phyloP scores from a whole-genome alignment of 2,113 vertebrate species.

The Brachyhypopomus occidentalis region DNA sequence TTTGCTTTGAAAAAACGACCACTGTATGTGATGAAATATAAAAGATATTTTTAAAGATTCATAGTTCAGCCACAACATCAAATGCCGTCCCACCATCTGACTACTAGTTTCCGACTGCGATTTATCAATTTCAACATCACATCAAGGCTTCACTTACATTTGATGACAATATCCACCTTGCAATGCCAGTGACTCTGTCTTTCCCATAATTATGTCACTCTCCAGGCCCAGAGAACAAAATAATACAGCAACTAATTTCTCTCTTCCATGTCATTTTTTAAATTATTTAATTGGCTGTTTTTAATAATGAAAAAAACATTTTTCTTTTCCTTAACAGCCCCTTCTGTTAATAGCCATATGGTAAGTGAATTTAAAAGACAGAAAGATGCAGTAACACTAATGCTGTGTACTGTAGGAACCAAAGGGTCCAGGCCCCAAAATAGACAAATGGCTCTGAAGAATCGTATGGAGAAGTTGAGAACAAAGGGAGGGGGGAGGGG shows the following conservation, averaged over 20 bases:
- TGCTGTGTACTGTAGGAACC: background rate
- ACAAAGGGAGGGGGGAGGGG: background rate
- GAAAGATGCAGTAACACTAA: background rate
- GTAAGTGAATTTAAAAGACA: background rate
- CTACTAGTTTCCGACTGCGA: background rate
- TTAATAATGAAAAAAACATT: too few species aligned
- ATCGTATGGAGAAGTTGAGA: background rate
- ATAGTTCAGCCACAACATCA: background rate
- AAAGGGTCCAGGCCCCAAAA: background rate
- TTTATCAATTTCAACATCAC: background rate
- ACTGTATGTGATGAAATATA: slow-evolving; percentile 24
- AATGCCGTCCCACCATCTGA: background rate
- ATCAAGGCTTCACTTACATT: background rate
- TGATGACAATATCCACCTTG: background rate
- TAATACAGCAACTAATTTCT: too few species aligned
- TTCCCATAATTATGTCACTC: too few species aligned
- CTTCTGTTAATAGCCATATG: background rate
- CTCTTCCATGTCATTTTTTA: too few species aligned
- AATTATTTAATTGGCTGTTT: background rate
- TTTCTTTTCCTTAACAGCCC: background rate
- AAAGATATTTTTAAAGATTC: slow-evolving; percentile 20
- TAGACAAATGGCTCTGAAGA: background rate
- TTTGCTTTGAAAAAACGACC: slow-evolving; percentile 22
- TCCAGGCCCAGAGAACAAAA: too few species aligned
- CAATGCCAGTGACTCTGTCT: background rate